phyloP scores from a whole-genome alignment of 1,140 invertebrate species.

The Phymastichus coffea region DNA sequence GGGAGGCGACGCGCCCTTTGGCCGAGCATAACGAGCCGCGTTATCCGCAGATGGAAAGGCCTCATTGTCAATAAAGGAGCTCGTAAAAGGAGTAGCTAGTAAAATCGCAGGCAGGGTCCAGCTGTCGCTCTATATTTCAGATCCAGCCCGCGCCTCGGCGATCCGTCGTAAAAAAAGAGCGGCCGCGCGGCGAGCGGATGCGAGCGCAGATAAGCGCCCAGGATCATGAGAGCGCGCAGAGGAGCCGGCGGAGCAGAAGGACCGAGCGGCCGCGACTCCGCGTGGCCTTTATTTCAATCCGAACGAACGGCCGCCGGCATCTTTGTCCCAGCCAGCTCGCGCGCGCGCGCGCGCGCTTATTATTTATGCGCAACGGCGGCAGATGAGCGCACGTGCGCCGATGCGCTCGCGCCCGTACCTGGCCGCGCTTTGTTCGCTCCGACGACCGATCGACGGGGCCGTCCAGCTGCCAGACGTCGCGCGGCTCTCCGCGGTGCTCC shows the following conservation, averaged over 20 bases:
- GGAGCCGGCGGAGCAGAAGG: constrained; percentile 14
- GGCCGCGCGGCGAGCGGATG: constrained; percentile 11
- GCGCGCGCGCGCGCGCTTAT: too few species aligned
- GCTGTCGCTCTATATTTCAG: too few species aligned
- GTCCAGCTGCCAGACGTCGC: constrained; percentile 32
- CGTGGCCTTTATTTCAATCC: constrained; percentile 56
- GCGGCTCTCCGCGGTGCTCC: too few species aligned
- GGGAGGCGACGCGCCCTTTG: too few species aligned
- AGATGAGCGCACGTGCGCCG: constrained; percentile 53
- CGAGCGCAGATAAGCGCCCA: constrained; percentile 22
- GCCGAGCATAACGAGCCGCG: constrained; percentile 36
- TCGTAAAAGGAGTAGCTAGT: constrained; percentile 37
- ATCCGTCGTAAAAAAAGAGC: constrained; percentile 36
- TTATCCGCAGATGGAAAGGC: constrained; percentile 43
- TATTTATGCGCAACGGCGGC: constrained; percentile 56
- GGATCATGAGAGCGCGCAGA: constrained; percentile 17
- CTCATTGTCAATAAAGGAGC: constrained; percentile 43
- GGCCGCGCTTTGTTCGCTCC: too few species aligned
- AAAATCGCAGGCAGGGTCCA: too few species aligned
- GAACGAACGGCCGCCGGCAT: constrained; percentile 57
- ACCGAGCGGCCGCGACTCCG: constrained; percentile 23
- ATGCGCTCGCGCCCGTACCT: constrained; percentile 54
- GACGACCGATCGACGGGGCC: too few species aligned
- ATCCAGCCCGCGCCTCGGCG: too few species aligned
- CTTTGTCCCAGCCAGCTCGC: constrained; percentile 58